A percentile compares a stretch with the other conserved stretches of the same genome.
Evolutionary conservation across 2,113 vertebrate species (phyloP).

Genomic region (Calypte anna): DNA sequence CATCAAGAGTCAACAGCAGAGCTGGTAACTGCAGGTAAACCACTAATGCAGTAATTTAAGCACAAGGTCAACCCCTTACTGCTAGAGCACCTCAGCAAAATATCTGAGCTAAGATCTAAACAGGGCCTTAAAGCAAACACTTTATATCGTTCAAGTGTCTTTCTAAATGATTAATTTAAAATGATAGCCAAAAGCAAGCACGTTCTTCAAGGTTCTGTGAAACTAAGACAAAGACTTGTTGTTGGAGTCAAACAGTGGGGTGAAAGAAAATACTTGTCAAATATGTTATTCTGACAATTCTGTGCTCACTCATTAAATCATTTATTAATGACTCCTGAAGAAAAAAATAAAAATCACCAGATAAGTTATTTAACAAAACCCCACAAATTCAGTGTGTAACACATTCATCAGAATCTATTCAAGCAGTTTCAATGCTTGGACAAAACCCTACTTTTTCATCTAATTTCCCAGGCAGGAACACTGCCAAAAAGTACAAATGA

Average conservation of each 20-base stretch:
- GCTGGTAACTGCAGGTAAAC: not conserved
- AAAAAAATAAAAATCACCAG: not conserved
- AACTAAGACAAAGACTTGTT: not conserved
- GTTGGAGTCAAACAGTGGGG: not conserved
- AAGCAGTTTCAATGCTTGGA: slow-evolving; percentile 55
- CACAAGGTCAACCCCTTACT: not conserved
- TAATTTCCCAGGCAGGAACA: slow-evolving; percentile 65
- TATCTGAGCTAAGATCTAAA: not conserved
- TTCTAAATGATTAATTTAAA: not conserved
- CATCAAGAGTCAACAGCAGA: not conserved
- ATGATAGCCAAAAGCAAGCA: not conserved
- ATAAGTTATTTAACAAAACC: slow-evolving; percentile 49
- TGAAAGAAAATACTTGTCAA: slow-evolving; percentile 15
- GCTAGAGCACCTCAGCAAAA: not conserved
- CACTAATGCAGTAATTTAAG: not conserved
- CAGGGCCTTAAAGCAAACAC: not conserved
- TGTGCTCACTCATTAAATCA: slow-evolving; percentile 32
- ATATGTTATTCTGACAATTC: slow-evolving; percentile 22
- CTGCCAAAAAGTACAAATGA: slow-evolving; percentile 65
- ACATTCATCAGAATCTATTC: slow-evolving; percentile 62
- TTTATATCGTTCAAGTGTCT: not conserved
- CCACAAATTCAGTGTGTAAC: slow-evolving; percentile 34
- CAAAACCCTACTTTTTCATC: slow-evolving; percentile 55
- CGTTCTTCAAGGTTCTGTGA: not conserved
- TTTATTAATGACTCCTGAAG: slow-evolving; percentile 30